A percentile compares a stretch with the other conserved stretches of the same genome.
Evolutionary conservation across 2,888 invertebrate genomes (phyloP).

Genomic region (Eupithecia exiguata): DNA sequence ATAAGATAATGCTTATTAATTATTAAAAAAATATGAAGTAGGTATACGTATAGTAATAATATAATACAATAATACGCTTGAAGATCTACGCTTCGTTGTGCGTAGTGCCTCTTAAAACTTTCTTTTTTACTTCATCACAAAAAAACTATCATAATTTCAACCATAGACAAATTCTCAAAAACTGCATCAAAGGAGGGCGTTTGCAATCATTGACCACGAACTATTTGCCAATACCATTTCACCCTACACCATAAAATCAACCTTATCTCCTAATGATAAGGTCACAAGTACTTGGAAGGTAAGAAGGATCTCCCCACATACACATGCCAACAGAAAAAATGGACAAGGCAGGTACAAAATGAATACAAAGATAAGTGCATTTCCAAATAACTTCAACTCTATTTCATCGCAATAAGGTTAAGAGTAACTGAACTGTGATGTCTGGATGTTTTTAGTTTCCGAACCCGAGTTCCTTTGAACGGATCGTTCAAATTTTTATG

Average conservation of each 20-base stretch:
- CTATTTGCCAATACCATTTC: constrained; percentile 45
- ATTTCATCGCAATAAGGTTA: constrained; percentile 43
- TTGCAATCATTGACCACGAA: constrained; percentile 54
- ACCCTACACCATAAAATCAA: constrained; percentile 43
- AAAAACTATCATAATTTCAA: neutral
- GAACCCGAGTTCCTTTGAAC: constrained; percentile 67
- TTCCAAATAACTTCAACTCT: constrained; percentile 45
- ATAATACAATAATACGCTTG: too few species aligned
- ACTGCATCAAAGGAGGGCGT: constrained; percentile 56
- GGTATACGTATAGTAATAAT: too few species aligned
- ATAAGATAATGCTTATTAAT: too few species aligned
- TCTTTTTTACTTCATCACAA: neutral
- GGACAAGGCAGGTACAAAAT: constrained; percentile 78
- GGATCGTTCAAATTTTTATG: constrained; percentile 74
- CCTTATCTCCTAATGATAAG: constrained; percentile 48
- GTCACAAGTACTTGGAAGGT: constrained; percentile 3
- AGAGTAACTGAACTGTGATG: constrained; percentile 44
- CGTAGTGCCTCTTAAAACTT: neutral
- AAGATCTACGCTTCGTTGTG: too few species aligned
- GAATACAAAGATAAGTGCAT: constrained; percentile 74
- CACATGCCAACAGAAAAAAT: constrained; percentile 64
- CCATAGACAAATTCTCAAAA: constrained; percentile 45
- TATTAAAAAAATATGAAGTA: too few species aligned
- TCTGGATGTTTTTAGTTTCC: constrained; percentile 48
- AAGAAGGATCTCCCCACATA: constrained; percentile 48